Base-by-base conservation (phyloP, 2,113 vertebrate genomes). In the Anser cygnoides region DNA sequence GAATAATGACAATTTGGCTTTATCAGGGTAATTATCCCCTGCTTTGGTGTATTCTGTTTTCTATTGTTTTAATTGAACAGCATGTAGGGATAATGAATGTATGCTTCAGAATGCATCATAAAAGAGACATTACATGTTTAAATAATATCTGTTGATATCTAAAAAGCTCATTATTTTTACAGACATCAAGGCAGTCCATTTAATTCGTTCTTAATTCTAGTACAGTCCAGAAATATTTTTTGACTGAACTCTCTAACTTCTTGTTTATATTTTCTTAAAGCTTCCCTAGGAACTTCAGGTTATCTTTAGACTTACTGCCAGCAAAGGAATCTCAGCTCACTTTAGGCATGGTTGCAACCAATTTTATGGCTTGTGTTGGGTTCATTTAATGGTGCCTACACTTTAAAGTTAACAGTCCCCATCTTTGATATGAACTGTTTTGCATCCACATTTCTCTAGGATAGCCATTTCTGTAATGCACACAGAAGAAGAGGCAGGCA, bases 111-210 rank as follows among this genome's bases (percentile, higher is more conserved):
- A 71, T 33, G 11, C 25, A 39, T 80, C 22, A 78, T 72, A 68
- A 66, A 85, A 89, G 84, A 80, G 19, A 12, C 31, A 70, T 91
- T 75, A 61, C 13, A 37, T 73, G 10, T 92, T 67, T 35, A 71
- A 89, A 61, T 63, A 91, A 62, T 63, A 89, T 82, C 74, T 95
- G 55, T 70, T 70, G 35, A 72, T 83, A 90, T 73, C 63, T 92
- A 73, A 93, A 93, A 84, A 83, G 28, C 41, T 88, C 26, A 72
- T 73, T 80, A 68, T 82, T 82, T 82, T 78, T 72, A 26, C 74
- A 63, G 35, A 44, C 76, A 81, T 67, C 31, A 61, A 29, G 49
- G 52, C 6, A 81, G 26, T 52, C 15, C 6, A 39, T 91, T 85
- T 78, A 6, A 26, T 11, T 82, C 15, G 19, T 93, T 90, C n/a